Evolutionary conservation across 2,888 invertebrate genomes (phyloP), one percentile per base, ranked within the genome.

Genomic region (Tenthredo notha): DNA sequence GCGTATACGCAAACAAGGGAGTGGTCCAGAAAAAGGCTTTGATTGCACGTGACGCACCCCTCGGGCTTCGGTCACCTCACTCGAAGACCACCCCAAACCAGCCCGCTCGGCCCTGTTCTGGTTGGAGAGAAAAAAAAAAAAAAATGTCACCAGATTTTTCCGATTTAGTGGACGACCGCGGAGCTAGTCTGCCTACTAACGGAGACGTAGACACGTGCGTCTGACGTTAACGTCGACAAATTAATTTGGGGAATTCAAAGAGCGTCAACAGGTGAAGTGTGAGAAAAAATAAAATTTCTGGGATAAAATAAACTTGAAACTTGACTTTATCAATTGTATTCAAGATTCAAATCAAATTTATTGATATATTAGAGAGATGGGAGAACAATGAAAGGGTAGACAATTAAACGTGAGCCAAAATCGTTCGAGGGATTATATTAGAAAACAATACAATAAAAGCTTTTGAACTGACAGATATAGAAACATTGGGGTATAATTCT

Each of bases 21-120:
- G 18, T 37, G 9, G 70, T 70, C 70, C 33, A 37, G 75, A 75
- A 50, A 50, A 37, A 75, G 25, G 75, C 50, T 47, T 75, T 47
- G 75, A 75, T 75, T 75, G 75, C 25, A 50, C 75, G 47, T 75
- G 70, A 70, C 70, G 37, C 33, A 70, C 70, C 70, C 70, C 5
- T 70, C 70, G n/a, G 70, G 33, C 25, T 9, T 37, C 37, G 33
- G 21, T 70, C 70, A 37, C 70, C 37, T 70, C 70, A 33, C 21
- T 61, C 25, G 18, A 37, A 70, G n/a, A n/a, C 37, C 15, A 67
- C 15, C 67, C 67, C 4, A 6, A 18, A 33, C 58, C 58, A 70
- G n/a, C n/a, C 37, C 15, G 12, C 43, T 2, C 43, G 33, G n/a
- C 70, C 37, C 70, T 70, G 7, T 37, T 37, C 70, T 70, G 70